Evolutionary conservation across 1,140 invertebrate species (phyloP).

Genomic region (Drosophila kurseongensis): DNA sequence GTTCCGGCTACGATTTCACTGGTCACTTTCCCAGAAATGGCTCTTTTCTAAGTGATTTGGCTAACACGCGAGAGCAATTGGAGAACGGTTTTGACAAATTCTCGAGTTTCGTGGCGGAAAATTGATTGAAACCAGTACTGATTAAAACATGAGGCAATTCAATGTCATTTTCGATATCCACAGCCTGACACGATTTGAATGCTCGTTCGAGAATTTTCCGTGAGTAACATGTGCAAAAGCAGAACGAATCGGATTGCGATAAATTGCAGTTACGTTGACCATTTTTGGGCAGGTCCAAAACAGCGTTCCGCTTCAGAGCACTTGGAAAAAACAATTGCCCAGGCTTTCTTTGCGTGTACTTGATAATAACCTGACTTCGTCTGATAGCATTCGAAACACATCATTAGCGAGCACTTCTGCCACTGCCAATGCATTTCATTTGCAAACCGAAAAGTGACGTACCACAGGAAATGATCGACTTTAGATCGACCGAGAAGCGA

Average conservation of each 20-base stretch:
- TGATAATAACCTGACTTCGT: neutral
- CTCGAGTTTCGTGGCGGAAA: constrained; percentile 8
- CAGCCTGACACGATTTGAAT: constrained; percentile 7
- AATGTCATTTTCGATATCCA: constrained; percentile 29
- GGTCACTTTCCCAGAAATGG: constrained; percentile 22
- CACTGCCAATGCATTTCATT: neutral
- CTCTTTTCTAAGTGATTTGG: constrained; percentile 17
- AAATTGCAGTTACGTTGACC: neutral
- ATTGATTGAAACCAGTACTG: constrained; percentile 18
- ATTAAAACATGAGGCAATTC: constrained; percentile 9
- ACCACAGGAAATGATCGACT: constrained; percentile 2
- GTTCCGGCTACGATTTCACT: constrained; percentile 51
- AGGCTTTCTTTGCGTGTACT: neutral
- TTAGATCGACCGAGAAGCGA: neutral
- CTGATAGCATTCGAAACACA: neutral
- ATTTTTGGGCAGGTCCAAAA: neutral
- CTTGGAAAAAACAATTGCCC: neutral
- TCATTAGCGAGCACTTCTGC: too few species aligned
- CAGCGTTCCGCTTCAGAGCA: neutral
- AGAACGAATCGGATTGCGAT: neutral
- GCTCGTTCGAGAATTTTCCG: neutral
- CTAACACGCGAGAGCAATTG: constrained; percentile 18
- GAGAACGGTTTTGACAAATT: constrained; percentile 12
- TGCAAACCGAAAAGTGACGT: neutral
- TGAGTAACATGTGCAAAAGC: neutral